Evolutionary conservation across 2,113 vertebrate species (phyloP), one percentile per base, ranked within the genome.

Genomic region (Syrrhaptes paradoxus): DNA sequence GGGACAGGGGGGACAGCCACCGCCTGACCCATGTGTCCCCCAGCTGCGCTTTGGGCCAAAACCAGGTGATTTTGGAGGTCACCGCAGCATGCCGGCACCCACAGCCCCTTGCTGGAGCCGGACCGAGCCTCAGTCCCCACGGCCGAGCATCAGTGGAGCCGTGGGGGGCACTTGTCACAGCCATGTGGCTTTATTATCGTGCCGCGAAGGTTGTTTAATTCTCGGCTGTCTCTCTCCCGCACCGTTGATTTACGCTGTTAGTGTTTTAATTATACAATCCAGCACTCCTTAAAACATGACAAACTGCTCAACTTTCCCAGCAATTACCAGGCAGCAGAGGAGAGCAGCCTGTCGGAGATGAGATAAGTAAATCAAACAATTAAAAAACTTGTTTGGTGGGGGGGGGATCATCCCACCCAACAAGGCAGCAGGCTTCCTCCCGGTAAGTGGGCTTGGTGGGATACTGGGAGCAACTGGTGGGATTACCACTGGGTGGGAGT

Each of bases 191-290:
- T 98, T 98, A 97, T 97, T 97, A 98, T 98, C 94, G 84, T 63
- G 95, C 98, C 96, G 85, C 94, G 96, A 93, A 95, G 89, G 96
- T 97, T 89, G 96, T 98, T 98, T 98, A 98, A 98, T 98, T 98
- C 98, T 98, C 97, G 46, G 90, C 98, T 97, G 97, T 97, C 98
- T 98, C 97, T 98, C 98, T 98, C 98, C 97, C 95, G 97, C 97
- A 85, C 97, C 96, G 98, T 97, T 99, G 98, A 98, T 98, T 99
- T 98, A 99, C 98, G 97, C 98, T 91, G 98, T 98, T 97, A 97
- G 97, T 95, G 97, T 95, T 98, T 99, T 99, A 99, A 99, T 99
- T 99, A 99, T 97, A 98, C 98, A 98, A 98, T 98, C 98, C 98
- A 98, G 99, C 98, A 98, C 98, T 98, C 98, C 98, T 98, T 98